Percentiles rank a stretch among this genome's conserved stretches.
Conservation (phyloP, 2,113 vertebrate genomes). For the Columba livia region DNA sequence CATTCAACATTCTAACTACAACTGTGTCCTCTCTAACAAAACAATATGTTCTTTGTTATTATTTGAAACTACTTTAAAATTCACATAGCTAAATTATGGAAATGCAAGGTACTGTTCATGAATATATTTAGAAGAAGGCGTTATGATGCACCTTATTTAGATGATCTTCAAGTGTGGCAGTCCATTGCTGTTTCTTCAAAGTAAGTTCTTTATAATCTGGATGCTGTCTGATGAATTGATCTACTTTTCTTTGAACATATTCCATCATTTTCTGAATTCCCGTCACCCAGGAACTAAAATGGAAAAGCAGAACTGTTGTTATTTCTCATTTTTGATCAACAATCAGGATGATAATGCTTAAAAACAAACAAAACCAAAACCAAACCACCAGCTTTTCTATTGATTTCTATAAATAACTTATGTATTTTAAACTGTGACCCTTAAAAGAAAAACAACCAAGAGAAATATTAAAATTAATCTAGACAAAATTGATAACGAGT, state of each 20-base stretch:
- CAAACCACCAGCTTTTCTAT: background rate
- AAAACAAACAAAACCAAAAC: background rate
- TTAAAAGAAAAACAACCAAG: background rate
- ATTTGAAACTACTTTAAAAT: background rate
- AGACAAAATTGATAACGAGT: background rate
- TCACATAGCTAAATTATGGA: background rate
- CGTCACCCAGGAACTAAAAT: constrained; percentile 66
- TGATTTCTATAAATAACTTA: background rate
- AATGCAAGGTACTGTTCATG: background rate
- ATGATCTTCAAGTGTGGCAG: constrained; percentile 71
- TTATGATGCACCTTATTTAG: constrained; percentile 79
- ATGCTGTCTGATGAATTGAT: constrained; percentile 69
- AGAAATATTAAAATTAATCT: background rate
- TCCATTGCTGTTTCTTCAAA: constrained; percentile 73
- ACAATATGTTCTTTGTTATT: background rate
- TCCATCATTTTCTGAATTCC: constrained; percentile 80
- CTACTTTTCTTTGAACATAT: constrained; percentile 71
- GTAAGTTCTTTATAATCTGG: constrained; percentile 67
- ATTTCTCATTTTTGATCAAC: background rate
- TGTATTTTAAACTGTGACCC: background rate
- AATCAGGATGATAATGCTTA: background rate
- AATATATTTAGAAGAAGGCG: background rate
- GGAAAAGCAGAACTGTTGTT: constrained; percentile 20
- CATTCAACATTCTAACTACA: background rate
- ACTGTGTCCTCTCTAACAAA: background rate